Conservation (phyloP, 2,888 invertebrate species). For the Matsumyia berberina region DNA sequence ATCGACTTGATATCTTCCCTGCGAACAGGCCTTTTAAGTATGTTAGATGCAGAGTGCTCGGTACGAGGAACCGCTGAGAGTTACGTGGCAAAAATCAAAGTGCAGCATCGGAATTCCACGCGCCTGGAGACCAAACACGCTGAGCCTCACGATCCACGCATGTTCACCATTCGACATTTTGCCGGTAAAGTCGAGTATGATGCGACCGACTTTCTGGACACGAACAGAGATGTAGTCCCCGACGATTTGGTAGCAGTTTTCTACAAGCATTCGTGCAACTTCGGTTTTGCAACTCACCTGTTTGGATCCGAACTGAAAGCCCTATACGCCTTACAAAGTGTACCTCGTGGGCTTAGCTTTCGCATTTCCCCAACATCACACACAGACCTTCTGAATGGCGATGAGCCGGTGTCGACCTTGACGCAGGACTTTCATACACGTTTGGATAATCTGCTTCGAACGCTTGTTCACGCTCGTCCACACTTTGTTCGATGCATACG, state of each 20-base stretch:
- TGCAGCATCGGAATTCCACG: constrained; percentile 92
- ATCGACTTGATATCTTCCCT: constrained; percentile 97
- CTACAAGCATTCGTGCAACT: constrained; percentile 95
- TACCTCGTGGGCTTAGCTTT: constrained; percentile 91
- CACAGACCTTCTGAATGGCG: constrained; percentile 92
- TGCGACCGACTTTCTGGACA: constrained; percentile 94
- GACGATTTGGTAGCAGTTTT: constrained; percentile 97
- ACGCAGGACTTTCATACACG: constrained; percentile 98
- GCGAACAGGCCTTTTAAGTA: constrained; percentile 95
- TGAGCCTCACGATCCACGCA: constrained; percentile 90
- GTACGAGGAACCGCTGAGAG: constrained; percentile 92
- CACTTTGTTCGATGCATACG: constrained; percentile 97
- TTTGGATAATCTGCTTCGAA: constrained; percentile 95
- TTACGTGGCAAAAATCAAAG: constrained; percentile 91
- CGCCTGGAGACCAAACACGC: constrained; percentile 89
- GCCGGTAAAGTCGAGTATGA: constrained; percentile 94
- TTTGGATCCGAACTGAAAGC: constrained; percentile 96
- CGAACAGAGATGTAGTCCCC: constrained; percentile 95
- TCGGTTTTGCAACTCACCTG: constrained; percentile 98
- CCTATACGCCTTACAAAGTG: constrained; percentile 89
- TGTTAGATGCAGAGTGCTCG: constrained; percentile 96
- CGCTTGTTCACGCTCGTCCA: constrained; percentile 95
- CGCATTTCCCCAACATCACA: constrained; percentile 95
- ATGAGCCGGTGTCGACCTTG: constrained; percentile 93
- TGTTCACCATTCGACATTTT: constrained; percentile 96